Evolutionary conservation across 2,797 vertebrate genomes (phyloP).

Genomic region (Cottoperca gobio): DNA sequence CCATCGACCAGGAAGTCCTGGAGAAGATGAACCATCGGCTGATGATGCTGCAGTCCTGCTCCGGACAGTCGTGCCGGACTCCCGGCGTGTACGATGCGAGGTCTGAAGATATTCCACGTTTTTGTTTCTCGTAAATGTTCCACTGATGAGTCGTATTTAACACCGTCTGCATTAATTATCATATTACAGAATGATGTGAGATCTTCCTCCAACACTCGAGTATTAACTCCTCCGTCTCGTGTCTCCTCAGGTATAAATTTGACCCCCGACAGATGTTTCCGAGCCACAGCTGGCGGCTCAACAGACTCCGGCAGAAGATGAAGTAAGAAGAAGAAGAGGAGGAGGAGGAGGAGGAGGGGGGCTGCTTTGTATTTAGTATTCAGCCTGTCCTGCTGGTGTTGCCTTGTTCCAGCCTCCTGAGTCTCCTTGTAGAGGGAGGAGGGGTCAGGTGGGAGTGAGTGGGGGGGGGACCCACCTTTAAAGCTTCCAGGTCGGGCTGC

Average conservation of each 20-base stretch:
- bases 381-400: slow-evolving; percentile 59
- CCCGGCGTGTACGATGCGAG: slow-evolving; percentile 91
- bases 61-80: slow-evolving; percentile 89
- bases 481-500: slow-evolving; percentile 14
- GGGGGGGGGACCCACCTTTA: slow-evolving; percentile 3
- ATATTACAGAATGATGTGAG: too few species aligned
- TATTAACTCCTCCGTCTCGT: neutral
- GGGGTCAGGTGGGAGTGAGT: slow-evolving; percentile 22
- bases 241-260: slow-evolving; percentile 88
- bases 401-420: slow-evolving; percentile 58
- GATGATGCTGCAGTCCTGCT: slow-evolving; percentile 99
- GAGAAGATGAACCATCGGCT: slow-evolving; percentile 98
- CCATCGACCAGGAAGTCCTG: slow-evolving; percentile 95
- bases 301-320: slow-evolving; percentile 80
- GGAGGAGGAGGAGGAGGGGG: slow-evolving; percentile 33
- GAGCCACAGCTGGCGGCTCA: slow-evolving; percentile 76
- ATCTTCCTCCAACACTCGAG: too few species aligned
- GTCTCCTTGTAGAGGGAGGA: slow-evolving; percentile 21
- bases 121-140: too few species aligned
- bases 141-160: too few species aligned
- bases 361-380: slow-evolving; percentile 31
- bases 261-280: slow-evolving; percentile 93
- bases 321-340: slow-evolving; percentile 60
- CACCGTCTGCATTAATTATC: too few species aligned
- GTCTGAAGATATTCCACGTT: too few species aligned